Evolutionary conservation across 53 echinoderm and acorn worm species (phyloP).

Genomic region (Patiria pectinifera): DNA sequence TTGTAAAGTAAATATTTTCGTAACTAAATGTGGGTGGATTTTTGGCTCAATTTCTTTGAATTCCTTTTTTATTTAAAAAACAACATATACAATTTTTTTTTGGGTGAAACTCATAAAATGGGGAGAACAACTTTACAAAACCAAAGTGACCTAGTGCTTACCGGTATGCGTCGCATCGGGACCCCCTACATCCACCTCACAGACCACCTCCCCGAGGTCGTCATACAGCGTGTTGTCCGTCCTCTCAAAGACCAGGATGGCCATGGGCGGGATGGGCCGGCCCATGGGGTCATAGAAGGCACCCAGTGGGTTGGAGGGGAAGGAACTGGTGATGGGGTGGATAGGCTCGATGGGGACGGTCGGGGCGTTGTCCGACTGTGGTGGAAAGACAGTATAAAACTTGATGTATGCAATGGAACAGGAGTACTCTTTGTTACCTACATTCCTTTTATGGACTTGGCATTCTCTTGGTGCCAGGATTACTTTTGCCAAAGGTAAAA

Average conservation of each 20-base stretch:
- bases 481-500: too few relatives aligned
- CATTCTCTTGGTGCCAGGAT: too few relatives aligned
- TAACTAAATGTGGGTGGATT: too few relatives aligned
- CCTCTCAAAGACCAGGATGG: constrained; percentile 79
- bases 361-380: constrained; percentile 85
- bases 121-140: too few relatives aligned
- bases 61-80: too few relatives aligned
- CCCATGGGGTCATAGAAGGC: constrained; percentile 82
- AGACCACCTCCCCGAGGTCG: constrained; percentile 43
- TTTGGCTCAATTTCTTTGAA: too few relatives aligned
- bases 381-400: background rate
- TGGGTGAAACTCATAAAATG: too few relatives aligned
- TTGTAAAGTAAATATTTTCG: too few relatives aligned
- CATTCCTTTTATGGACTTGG: too few relatives aligned
- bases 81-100: too few relatives aligned
- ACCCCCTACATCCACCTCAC: constrained; percentile 9
- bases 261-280: constrained; percentile 73
- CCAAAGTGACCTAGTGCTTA: background rate
- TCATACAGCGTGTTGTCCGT: constrained; percentile 54
- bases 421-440: too few relatives aligned
- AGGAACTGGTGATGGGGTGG: constrained; percentile 78
- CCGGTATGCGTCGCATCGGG: constrained; percentile 5
- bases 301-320: constrained; percentile 65
- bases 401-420: too few relatives aligned
- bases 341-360: constrained; percentile 86